These are phyloP conservation scores for Scaptomyza montana DNA, from an alignment of 1,140 invertebrate species.

Conservation along the genomic window DNA sequence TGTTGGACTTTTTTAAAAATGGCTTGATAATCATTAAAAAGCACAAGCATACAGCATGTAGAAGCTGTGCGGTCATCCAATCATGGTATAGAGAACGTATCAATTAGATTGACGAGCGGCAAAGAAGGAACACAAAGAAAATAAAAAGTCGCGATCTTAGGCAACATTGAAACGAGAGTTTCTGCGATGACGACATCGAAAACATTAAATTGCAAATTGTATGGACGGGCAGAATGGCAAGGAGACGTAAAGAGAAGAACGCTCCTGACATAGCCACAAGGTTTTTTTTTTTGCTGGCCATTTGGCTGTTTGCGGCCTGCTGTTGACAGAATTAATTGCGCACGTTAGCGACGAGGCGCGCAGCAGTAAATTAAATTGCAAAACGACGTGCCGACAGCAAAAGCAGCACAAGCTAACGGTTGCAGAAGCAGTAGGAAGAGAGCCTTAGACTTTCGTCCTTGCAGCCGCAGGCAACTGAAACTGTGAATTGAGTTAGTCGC, in stretches of 20 bases:
- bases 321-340: slow-evolving; percentile 75
- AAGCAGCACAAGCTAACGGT: slow-evolving; percentile 1
- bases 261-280: slow-evolving; percentile 33
- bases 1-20: background rate
- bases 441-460: slow-evolving; percentile 3
- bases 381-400: slow-evolving; percentile 34
- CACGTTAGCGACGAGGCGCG: slow-evolving; percentile 56
- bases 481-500: slow-evolving; percentile 60
- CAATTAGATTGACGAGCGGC: background rate
- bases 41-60: background rate
- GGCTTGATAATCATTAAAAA: slow-evolving; percentile 14
- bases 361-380: slow-evolving; percentile 63
- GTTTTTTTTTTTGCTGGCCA: slow-evolving; percentile 22
- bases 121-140: background rate
- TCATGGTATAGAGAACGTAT: too few species aligned
- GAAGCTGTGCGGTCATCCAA: too few species aligned
- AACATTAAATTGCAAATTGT: slow-evolving; percentile 61
- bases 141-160: slow-evolving; percentile 25
- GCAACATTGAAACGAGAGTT: slow-evolving; percentile 22
- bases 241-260: background rate
- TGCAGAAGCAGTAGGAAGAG: background rate
- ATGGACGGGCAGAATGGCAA: slow-evolving; percentile 1
- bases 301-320: slow-evolving; percentile 36
- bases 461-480: slow-evolving; percentile 24
- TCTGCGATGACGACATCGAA: slow-evolving; percentile 6